These are phyloP conservation scores for Lasiommata megera DNA, from an alignment of 2,888 invertebrate genomes.

Conservation along the genomic window DNA sequence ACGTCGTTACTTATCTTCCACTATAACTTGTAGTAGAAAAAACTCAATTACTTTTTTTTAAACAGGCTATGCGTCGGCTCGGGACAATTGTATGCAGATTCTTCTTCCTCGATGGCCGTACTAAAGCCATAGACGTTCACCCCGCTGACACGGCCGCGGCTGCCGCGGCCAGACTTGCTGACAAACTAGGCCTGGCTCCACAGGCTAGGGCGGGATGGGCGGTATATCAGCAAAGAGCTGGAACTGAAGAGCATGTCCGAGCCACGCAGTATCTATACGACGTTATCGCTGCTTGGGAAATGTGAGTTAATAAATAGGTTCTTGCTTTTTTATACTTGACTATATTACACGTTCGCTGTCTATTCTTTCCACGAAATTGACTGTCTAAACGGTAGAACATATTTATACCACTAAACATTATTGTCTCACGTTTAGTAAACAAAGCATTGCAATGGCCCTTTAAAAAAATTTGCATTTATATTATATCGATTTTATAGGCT, in stretches of 20 bases:
- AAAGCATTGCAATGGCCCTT: no score
- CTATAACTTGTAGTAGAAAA: no score
- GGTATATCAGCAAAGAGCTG: conserved; percentile 93
- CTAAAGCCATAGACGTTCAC: conserved; percentile 97
- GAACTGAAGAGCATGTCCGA: conserved; percentile 94
- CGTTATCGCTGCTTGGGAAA: conserved; percentile 97
- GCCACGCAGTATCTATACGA: conserved; percentile 96
- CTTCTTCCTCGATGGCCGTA: conserved; percentile 96
- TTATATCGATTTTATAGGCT: no score
- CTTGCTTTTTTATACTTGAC: no score
- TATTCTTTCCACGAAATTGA: no score
- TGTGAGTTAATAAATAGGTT: conserved; percentile 83
- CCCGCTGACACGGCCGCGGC: conserved; percentile 96
- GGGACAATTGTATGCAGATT: conserved; percentile 96
- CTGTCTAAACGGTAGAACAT: no score
- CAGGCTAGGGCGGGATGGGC: conserved; percentile 93
- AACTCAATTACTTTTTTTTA: no score
- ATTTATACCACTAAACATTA: no score
- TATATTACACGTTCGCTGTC: no score
- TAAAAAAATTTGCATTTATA: no score
- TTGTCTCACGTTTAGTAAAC: no score
- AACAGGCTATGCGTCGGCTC: conserved; percentile 91
- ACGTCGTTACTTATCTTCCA: no score
- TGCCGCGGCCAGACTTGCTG: conserved; percentile 93
- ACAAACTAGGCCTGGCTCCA: conserved; percentile 91